Evolutionary conservation across 1,140 invertebrate species (phyloP), one percentile per base, ranked within the genome.

Genomic region (Drosophila nigromelanica): DNA sequence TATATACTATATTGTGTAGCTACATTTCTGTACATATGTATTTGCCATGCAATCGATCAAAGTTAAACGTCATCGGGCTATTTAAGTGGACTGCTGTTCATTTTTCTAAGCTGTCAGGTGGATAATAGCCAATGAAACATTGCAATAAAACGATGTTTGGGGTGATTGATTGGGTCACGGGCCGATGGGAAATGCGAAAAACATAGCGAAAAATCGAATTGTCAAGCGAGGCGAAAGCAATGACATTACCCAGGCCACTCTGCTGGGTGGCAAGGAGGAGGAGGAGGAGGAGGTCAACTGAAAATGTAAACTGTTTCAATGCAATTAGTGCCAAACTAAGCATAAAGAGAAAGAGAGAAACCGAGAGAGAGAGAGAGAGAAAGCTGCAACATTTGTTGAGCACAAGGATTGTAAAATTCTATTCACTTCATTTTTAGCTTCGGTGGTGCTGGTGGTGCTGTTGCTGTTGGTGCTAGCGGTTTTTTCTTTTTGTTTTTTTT

Each of bases 71-170:
- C 68, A 64, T 42, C n/a, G 52, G 47, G 51, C 52, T 64, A 64
- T 64, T 64, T 55, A 73, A 68, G 63, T 51, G 35, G 12, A 37
- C 15, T 48, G 68, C 24, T 51, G 50, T 69, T 69, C 27, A 64
- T 66, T 58, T 66, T 37, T n/a, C 39, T 12, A 14, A 55, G 35
- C 71, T 73, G 66, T 61, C 66, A 45, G 39, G n/a, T 48, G 37
- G 59, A 68, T 63, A 63, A 63, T 63, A 37, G 56, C 21, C 72
- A 73, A 55, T 50, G 33, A 73, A 50, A 61, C 58, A 56, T 59
- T 70, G 72, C 43, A 52, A 35, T 45, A 30, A 63, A 35, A 7
- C 18, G 18, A 10, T 47, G 37, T 37, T 50, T 55, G 30, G 37
- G 14, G 33, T 72, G 69, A 72, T 72, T 56, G 62, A 72, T 72